Conservation (phyloP, 2,797 vertebrate genomes). For the Forpus xanthops region DNA sequence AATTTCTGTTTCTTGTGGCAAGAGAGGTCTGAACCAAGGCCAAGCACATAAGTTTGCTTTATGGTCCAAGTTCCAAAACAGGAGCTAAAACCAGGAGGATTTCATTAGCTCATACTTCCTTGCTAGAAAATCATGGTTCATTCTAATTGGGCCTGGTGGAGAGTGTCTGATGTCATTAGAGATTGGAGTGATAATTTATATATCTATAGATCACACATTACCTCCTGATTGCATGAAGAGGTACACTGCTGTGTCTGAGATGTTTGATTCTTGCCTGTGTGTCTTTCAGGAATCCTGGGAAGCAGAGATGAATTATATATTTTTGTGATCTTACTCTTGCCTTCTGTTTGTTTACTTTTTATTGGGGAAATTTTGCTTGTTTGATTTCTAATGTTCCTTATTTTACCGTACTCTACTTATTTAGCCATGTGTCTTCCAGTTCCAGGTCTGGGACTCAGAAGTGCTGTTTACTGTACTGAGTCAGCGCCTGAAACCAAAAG, state of each 20-base stretch:
- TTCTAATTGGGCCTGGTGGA: not conserved
- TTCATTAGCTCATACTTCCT: not conserved
- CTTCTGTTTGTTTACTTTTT: not conserved
- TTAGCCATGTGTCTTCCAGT: not conserved
- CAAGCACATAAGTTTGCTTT: not conserved
- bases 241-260: not conserved
- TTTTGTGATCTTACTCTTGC: not conserved
- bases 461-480: not conserved
- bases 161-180: not conserved
- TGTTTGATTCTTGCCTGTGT: not conserved
- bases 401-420: not conserved
- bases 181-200: not conserved
- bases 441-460: not conserved
- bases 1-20: not conserved
- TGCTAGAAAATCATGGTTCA: not conserved
- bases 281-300: not conserved
- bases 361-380: not conserved
- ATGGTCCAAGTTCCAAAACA: not conserved
- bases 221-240: not conserved
- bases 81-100: not conserved
- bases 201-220: not conserved
- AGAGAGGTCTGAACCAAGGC: not conserved
- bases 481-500: not conserved
- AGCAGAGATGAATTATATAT: not conserved
- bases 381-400: not conserved